Percentiles rank a stretch among this genome's conserved stretches.
These are phyloP conservation scores for Abrostola tripartita DNA, from an alignment of 2,888 invertebrate genomes.

Conservation along the genomic window DNA sequence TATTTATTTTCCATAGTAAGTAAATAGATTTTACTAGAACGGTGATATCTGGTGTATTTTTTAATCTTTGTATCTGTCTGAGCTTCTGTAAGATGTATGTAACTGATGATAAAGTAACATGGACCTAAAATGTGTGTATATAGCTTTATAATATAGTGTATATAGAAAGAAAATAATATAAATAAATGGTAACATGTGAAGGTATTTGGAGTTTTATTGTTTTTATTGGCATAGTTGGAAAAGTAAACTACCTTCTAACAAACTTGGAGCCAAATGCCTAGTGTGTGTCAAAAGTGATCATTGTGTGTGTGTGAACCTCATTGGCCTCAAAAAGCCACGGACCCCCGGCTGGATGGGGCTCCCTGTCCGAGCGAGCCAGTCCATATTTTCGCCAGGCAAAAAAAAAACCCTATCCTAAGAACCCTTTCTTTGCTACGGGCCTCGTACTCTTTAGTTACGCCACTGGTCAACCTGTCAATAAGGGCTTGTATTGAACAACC, in stretches of 20 bases:
- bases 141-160: slow-evolving; percentile 80
- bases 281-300: too few relatives aligned
- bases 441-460: too few relatives aligned
- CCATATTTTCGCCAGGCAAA: too few relatives aligned
- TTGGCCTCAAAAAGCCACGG: too few relatives aligned
- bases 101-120: slow-evolving; percentile 66
- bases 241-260: neutral
- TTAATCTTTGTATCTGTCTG: slow-evolving; percentile 50
- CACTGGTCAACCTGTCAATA: too few relatives aligned
- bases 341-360: too few relatives aligned
- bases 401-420: too few relatives aligned
- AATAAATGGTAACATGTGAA: slow-evolving; percentile 68
- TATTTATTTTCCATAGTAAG: slow-evolving; percentile 51
- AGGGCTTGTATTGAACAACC: too few relatives aligned
- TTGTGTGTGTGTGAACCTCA: too few relatives aligned
- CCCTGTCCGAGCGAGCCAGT: too few relatives aligned
- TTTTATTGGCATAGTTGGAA: slow-evolving; percentile 7
- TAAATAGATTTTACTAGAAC: slow-evolving; percentile 47
- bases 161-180: slow-evolving; percentile 77
- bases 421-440: too few relatives aligned
- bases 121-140: slow-evolving; percentile 85
- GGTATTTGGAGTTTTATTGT: slow-evolving; percentile 42
- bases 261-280: too few relatives aligned
- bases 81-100: slow-evolving; percentile 56
- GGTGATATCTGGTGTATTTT: slow-evolving; percentile 53